phyloP scores from a whole-genome alignment of 2,797 vertebrate genomes.

The Allobates femoralis region DNA sequence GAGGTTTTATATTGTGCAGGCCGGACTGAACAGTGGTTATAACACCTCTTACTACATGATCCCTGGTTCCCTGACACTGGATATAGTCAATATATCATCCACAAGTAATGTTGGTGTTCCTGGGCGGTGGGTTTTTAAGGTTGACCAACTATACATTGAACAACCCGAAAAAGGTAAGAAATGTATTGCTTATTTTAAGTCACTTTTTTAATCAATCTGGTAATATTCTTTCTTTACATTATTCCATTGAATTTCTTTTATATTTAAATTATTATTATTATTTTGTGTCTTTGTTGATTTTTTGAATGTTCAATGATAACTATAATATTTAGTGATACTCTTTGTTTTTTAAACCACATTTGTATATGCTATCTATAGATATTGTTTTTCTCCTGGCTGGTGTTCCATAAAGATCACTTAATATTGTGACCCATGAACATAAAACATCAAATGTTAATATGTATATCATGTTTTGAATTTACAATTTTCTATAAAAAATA shows the following conservation, averaged over 20 bases:
- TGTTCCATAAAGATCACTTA: neutral
- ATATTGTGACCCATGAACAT: neutral
- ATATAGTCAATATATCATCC: conserved; percentile 10
- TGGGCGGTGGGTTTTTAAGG: conserved; percentile 52
- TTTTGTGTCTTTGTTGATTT: neutral
- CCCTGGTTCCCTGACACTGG: conserved; percentile 25
- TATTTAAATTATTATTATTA: neutral
- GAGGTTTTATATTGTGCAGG: neutral
- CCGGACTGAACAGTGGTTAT: conserved; percentile 40
- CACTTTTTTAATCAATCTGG: no score
- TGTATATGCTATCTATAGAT: no score
- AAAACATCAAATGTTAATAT: no score
- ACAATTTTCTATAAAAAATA: no score
- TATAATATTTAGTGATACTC: no score
- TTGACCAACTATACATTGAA: conserved; percentile 1
- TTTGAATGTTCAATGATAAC: no score
- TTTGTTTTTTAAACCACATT: no score
- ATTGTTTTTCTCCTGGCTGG: neutral
- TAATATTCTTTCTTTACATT: no score
- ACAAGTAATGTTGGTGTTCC: conserved; percentile 51
- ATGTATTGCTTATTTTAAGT: neutral
- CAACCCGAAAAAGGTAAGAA: neutral
- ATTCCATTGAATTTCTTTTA: neutral
- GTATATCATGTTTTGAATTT: no score
- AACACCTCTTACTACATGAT: conserved; percentile 20